Conservation (phyloP, 1,140 invertebrate species). For the Ips typographus region DNA sequence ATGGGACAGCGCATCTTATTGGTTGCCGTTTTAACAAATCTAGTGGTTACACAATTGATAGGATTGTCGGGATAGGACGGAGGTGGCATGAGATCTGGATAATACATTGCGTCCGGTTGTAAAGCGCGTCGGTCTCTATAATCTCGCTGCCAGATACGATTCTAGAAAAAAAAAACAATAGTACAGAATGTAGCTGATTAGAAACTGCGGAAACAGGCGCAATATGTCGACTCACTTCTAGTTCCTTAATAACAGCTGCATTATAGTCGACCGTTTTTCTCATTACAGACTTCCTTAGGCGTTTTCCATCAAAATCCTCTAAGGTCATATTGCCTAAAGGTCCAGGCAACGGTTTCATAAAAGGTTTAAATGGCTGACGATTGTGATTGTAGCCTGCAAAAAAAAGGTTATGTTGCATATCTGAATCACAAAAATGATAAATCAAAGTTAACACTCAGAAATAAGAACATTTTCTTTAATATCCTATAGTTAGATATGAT, state of each 20-base stretch:
- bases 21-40: constrained; percentile 97
- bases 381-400: constrained; percentile 42
- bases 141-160: constrained; percentile 92
- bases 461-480: too few relatives aligned
- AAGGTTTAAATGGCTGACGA: constrained; percentile 55
- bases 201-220: not conserved
- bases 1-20: constrained; percentile 99
- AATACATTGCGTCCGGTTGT: constrained; percentile 90
- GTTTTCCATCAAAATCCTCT: constrained; percentile 94
- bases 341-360: constrained; percentile 58
- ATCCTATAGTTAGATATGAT: too few relatives aligned
- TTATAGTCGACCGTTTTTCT: constrained; percentile 98
- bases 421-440: too few relatives aligned
- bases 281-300: constrained; percentile 93
- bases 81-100: constrained; percentile 85
- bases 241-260: constrained; percentile 87
- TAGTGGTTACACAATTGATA: constrained; percentile 94
- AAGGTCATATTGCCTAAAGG: constrained; percentile 65
- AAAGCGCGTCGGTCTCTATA: constrained; percentile 80
- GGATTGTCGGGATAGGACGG: constrained; percentile 90
- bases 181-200: constrained; percentile 14
- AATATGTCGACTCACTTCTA: constrained; percentile 63
- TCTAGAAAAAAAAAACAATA: constrained; percentile 57
- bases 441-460: too few relatives aligned
- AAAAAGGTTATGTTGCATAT: constrained; percentile 1